These are phyloP conservation scores for Apus apus DNA, from an alignment of 2,113 vertebrate genomes.

Conservation along the genomic window DNA sequence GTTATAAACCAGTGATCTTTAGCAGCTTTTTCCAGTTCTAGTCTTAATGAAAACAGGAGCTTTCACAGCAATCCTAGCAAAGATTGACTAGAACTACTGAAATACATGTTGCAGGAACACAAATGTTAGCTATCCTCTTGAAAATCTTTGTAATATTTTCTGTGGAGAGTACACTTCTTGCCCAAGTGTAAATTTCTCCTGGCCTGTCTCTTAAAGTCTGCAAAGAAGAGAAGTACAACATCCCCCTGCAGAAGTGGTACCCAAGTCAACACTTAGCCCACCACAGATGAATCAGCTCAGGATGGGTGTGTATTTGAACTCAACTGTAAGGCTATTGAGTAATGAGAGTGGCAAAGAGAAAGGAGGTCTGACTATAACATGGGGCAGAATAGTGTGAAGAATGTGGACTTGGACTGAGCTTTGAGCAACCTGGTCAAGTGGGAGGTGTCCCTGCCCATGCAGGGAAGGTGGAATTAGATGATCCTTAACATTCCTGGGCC, in stretches of 20 bases:
- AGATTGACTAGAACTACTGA: background rate
- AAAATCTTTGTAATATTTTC: background rate
- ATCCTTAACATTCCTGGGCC: too few species aligned
- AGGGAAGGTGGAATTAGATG: too few species aligned
- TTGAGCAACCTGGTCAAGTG: too few species aligned
- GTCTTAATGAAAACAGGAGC: background rate
- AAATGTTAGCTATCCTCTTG: background rate
- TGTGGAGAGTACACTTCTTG: background rate
- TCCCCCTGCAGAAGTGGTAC: background rate
- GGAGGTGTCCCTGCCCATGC: too few species aligned
- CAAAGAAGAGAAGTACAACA: background rate
- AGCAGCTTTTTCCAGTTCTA: background rate
- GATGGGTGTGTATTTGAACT: background rate
- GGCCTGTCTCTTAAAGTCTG: background rate
- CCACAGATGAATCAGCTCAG: background rate
- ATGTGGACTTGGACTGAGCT: background rate
- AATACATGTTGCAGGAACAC: background rate
- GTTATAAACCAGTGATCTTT: background rate
- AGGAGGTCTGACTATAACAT: background rate
- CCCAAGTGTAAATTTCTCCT: background rate
- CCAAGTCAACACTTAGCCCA: background rate
- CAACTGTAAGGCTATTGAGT: background rate
- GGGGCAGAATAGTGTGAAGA: background rate
- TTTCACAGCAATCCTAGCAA: background rate
- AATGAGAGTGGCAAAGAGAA: background rate